phyloP scores from a whole-genome alignment of 2,113 vertebrate genomes.

The Galemys pyrenaicus region DNA sequence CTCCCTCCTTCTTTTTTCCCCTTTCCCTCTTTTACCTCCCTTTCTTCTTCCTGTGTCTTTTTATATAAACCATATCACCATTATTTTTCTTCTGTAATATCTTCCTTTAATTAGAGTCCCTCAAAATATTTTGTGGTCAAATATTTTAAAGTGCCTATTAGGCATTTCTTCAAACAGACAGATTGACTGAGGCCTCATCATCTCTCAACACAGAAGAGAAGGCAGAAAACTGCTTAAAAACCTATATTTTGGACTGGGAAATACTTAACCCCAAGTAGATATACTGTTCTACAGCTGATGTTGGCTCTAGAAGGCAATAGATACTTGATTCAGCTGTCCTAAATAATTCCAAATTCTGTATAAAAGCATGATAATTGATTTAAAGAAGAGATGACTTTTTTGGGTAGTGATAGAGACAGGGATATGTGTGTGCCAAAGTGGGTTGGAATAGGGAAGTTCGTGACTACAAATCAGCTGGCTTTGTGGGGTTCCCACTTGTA shows the following conservation, averaged over 20 bases:
- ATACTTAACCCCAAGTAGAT: neutral
- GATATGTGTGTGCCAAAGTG: neutral
- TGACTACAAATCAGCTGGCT: neutral
- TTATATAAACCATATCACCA: neutral
- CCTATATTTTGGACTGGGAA: neutral
- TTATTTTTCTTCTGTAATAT: neutral
- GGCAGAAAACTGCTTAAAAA: slow-evolving; percentile 42
- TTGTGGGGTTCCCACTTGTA: slow-evolving; percentile 37
- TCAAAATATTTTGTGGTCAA: slow-evolving; percentile 8
- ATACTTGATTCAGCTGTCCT: neutral
- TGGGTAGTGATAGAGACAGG: neutral
- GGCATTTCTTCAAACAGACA: neutral
- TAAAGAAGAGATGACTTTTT: neutral
- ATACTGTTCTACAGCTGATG: neutral
- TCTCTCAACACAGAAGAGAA: neutral
- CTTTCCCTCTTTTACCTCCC: no score
- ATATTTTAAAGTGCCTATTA: neutral
- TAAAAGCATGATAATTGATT: neutral
- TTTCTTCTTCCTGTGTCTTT: neutral
- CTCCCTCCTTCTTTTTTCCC: neutral
- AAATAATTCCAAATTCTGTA: neutral
- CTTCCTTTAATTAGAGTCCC: neutral
- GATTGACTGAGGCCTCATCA: neutral
- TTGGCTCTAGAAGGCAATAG: neutral
- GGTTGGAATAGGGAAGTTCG: slow-evolving; percentile 50